Conservation (phyloP, 2,888 invertebrate genomes). For the Rhamnusium bicolor region DNA sequence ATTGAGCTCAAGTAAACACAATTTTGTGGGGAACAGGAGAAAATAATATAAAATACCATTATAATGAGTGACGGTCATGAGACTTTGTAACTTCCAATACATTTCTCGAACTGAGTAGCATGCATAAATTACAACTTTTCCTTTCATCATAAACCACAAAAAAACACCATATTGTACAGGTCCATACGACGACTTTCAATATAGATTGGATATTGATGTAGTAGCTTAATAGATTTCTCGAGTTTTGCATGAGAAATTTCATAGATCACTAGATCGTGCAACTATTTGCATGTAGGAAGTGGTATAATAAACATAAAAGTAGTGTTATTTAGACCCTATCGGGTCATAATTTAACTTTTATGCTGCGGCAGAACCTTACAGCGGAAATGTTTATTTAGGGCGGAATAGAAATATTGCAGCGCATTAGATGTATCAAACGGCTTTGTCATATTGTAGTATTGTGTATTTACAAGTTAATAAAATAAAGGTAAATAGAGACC, state of each 20-base stretch:
- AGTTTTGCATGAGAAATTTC: conserved; percentile 29
- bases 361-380: background rate
- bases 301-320: conserved; percentile 19
- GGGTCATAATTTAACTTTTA: conserved; percentile 22
- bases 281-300: conserved; percentile 34
- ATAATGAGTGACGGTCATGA: too few species aligned
- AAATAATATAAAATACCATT: too few species aligned
- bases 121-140: background rate
- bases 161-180: background rate
- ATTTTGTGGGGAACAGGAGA: too few species aligned
- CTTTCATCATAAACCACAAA: background rate
- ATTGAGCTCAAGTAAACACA: too few species aligned
- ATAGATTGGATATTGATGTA: conserved; percentile 21
- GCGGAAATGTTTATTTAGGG: background rate
- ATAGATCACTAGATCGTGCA: conserved; percentile 22
- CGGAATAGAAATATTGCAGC: background rate
- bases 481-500: too few species aligned
- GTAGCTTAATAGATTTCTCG: conserved; percentile 29
- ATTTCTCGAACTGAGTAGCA: too few species aligned
- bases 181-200: background rate
- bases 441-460: too few species aligned
- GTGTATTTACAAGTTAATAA: too few species aligned
- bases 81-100: too few species aligned
- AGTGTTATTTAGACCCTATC: conserved; percentile 16
- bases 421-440: background rate